phyloP scores from a whole-genome alignment of 2,888 invertebrate species.

The Notodonta ziczac region DNA sequence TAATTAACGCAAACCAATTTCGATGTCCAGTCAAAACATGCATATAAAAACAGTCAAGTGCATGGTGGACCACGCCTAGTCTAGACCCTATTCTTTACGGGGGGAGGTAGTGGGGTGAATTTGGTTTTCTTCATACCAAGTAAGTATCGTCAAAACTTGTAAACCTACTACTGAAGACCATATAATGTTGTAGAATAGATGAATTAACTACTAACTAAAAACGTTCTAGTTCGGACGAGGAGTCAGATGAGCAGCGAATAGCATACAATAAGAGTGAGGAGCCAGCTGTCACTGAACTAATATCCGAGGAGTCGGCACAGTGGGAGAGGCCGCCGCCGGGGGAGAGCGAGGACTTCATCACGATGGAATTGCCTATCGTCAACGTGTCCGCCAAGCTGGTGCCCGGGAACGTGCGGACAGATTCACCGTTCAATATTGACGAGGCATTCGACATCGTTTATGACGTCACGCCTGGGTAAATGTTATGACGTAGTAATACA shows the following conservation, averaged over 20 bases:
- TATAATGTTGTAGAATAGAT: background rate
- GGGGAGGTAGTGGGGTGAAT: no score
- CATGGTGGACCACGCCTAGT: no score
- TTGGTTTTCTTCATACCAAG: no score
- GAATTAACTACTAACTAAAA: no score
- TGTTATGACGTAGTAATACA: no score
- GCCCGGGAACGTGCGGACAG: slow-evolving; percentile 19
- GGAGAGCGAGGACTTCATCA: slow-evolving; percentile 39
- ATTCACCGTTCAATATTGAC: slow-evolving; percentile 38
- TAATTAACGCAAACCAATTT: no score
- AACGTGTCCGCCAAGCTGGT: slow-evolving; percentile 58
- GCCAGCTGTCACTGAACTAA: background rate
- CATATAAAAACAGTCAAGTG: no score
- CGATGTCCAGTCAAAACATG: no score
- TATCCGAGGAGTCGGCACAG: slow-evolving; percentile 8
- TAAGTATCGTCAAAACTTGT: no score
- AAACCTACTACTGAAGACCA: background rate
- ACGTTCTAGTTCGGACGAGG: no score
- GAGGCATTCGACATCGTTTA: slow-evolving; percentile 56
- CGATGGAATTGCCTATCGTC: slow-evolving; percentile 63
- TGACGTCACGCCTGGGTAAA: slow-evolving; percentile 65
- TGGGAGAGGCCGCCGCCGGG: background rate
- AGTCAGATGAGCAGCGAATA: no score
- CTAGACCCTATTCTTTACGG: no score
- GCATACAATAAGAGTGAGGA: slow-evolving; percentile 1